Evolutionary conservation across 64 coral and sea anemone species (phyloP), one percentile per base, ranked within the genome.

Genomic region (Pocillopora damicornis): DNA sequence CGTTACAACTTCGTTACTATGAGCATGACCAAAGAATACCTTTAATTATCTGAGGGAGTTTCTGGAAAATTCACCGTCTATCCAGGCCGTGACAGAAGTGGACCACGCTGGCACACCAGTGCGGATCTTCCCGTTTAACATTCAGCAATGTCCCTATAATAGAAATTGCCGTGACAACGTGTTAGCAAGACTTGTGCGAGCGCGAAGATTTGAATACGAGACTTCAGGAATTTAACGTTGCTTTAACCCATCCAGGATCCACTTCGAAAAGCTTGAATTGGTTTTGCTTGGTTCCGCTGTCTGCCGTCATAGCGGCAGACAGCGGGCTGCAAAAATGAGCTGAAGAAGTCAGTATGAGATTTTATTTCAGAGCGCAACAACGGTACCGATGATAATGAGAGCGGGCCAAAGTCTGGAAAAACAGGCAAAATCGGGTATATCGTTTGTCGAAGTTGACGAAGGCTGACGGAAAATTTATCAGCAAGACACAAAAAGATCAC

Each of bases 41-140:
- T 16, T 16, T n/a, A n/a, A 35, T 74, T 74, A 74, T 74, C 72
- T 74, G 72, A 74, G n/a, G 72, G 72, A 74, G 72, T 74, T 74
- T 74, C 72, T 22, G 72, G 72, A 74, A 74, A 74, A 74, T 74
- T 2, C n/a, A 74, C 72, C 35, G 72, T 74, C 20, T 74, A 15
- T 74, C 11, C 20, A 74, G 72, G 72, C 72, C 35, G 17, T 74
- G 72, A 74, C 35, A 74, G 72, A 23, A 74, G 72, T 74, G 72
- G 72, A 74, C 72, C 72, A 23, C 18, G 20, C 72, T 74, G 72
- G 72, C 16, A 35, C 11, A 23, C 16, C 72, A 74, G 72, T 74
- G 35, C 18, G 35, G 72, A 74, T 74, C 72, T 74, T 15, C n/a
- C 72, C 18, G n/a, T 18, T 0, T 74, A 22, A 74, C 20, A 18